Evolutionary conservation across 2,888 invertebrate species (phyloP), one percentile per base, ranked within the genome.

Genomic region (Asteroscopus sphinx): DNA sequence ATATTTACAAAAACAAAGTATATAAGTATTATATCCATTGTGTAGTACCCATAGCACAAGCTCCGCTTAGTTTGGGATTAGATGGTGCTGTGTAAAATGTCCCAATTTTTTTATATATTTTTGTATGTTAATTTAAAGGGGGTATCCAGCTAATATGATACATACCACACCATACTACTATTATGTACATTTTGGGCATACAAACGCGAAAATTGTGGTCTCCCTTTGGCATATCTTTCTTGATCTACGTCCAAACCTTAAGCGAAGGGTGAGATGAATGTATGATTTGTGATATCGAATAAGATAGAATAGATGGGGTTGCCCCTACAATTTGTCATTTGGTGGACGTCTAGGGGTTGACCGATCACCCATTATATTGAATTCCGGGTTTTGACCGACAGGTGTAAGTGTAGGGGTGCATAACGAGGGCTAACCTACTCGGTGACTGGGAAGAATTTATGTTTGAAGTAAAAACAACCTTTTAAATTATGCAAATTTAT

Each of bases 351-450:
- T 16, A 36, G 9, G 32, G n/a, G 26, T 16, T 54, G 61, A 71
- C 53, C 53, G 61, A 67, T 59, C 46, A 71, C 46, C 39, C 49
- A 59, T 67, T 51, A 54, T 67, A 68, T 68, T 71, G 36, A 60
- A 67, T 54, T 35, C 46, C 15, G 13, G 16, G 9, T 12, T 37
- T 45, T 21, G 15, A 30, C n/a, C 8, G 60, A 52, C 37, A 45
- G 9, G 7, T 16, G 8, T 35, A 12, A 1, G 15, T 6, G 33
- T 12, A 15, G 11, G 8, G 15, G 11, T 35, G 41, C 13, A 3
- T 15, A 2, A 3, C 12, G 15, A 15, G 7, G 15, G 8, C 3
- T 2, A 12, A 15, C 4, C 2, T n/a, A 13, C 39, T 40, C 25
- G 21, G 6, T 21, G 4, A 21, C 4, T 21, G 21, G 21, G 21